Conservation (phyloP, 2,113 vertebrate species). For the Peromyscus californicus region DNA sequence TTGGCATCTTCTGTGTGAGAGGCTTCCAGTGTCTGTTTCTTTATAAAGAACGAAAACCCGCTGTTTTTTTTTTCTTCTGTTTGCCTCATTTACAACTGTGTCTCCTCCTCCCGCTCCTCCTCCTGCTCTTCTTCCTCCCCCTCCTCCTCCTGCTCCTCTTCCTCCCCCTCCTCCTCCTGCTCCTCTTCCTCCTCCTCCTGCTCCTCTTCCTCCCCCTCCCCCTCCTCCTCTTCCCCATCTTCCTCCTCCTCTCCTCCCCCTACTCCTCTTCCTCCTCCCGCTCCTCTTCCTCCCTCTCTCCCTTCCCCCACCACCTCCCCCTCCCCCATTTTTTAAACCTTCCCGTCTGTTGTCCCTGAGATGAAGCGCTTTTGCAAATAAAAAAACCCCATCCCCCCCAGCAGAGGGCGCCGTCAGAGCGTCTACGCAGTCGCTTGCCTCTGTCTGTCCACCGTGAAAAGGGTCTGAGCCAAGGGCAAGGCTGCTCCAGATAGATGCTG, state of each 20-base stretch:
- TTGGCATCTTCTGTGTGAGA: neutral
- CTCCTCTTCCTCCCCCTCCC: too few relatives aligned
- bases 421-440: constrained; percentile 47
- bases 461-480: constrained; percentile 52
- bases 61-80: neutral
- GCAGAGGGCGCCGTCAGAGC: constrained; percentile 88
- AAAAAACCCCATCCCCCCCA: constrained; percentile 63
- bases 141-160: too few relatives aligned
- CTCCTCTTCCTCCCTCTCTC: neutral
- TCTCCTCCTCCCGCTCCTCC: neutral
- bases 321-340: neutral
- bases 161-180: neutral
- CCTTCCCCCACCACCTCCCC: neutral
- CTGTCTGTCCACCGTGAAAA: constrained; percentile 46
- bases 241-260: neutral
- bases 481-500: neutral
- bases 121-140: too few relatives aligned
- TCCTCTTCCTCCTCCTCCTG: too few relatives aligned
- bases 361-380: neutral
- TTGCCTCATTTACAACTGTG: neutral
- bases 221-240: neutral
- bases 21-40: neutral
- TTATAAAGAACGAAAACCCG: neutral
- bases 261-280: neutral
- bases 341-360: neutral